Percentiles rank a stretch among this genome's conserved stretches.
Evolutionary conservation across 1,140 invertebrate species (phyloP).

Genomic region (Nylanderia fulva): DNA sequence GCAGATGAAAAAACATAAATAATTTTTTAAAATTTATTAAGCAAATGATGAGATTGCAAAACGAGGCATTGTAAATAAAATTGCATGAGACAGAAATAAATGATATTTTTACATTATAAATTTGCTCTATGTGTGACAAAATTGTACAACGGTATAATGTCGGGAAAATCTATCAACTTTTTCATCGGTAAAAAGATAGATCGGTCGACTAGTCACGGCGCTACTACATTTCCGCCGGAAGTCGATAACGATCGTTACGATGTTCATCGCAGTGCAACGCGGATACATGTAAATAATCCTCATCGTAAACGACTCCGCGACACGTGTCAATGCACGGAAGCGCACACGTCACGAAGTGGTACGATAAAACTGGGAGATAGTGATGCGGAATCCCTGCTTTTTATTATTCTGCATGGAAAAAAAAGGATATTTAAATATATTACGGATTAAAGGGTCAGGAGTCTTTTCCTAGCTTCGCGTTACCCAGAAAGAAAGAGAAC

Average conservation of each 20-base stretch:
- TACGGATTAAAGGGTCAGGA: not conserved
- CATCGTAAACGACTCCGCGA: conserved; percentile 32
- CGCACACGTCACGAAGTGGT: conserved; percentile 7
- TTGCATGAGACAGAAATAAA: not conserved
- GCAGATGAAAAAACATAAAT: not conserved
- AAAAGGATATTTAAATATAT: conserved; percentile 2
- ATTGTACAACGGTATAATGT: conserved; percentile 40
- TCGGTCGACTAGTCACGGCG: conserved; percentile 55
- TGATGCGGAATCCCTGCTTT: not conserved
- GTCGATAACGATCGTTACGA: conserved; percentile 76
- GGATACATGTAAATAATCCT: conserved; percentile 47
- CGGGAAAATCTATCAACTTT: conserved; percentile 39
- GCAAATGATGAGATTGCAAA: not conserved
- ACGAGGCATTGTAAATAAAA: not conserved
- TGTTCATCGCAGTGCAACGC: conserved; percentile 53
- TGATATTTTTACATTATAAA: conserved; percentile 4
- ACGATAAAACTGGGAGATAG: conserved; percentile 5
- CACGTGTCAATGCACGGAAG: conserved; percentile 45
- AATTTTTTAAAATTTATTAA: conserved; percentile 22
- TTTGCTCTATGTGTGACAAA: not conserved
- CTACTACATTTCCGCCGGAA: conserved; percentile 77
- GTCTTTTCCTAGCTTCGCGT: not conserved
- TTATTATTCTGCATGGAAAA: not conserved
- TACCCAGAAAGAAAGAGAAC: not conserved
- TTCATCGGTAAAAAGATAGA: conserved; percentile 67